Conservation (phyloP, 1,140 invertebrate genomes). For the Philopotamus ludificatus region DNA sequence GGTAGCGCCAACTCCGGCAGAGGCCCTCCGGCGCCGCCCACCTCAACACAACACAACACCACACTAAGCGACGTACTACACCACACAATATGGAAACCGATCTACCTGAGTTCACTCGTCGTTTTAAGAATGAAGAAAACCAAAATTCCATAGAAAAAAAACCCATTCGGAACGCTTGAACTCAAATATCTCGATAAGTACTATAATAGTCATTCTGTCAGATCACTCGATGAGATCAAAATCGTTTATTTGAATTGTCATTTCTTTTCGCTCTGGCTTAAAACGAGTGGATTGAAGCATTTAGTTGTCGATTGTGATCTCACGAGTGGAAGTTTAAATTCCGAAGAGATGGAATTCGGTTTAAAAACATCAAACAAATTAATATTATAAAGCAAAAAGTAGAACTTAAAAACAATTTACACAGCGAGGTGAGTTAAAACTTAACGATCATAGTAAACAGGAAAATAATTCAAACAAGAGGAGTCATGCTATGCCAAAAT, state of each 20-base stretch:
- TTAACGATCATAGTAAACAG: constrained; percentile 25
- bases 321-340: neutral
- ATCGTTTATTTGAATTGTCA: neutral
- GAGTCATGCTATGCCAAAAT: constrained; percentile 35
- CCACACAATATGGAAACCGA: constrained; percentile 1
- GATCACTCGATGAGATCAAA: neutral
- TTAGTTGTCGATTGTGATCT: neutral
- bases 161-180: neutral
- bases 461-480: constrained; percentile 30
- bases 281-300: too few relatives aligned
- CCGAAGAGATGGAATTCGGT: constrained; percentile 10
- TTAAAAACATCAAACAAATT: constrained; percentile 20
- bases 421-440: constrained; percentile 35
- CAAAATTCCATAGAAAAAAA: too few relatives aligned
- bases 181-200: neutral
- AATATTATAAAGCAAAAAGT: constrained; percentile 30
- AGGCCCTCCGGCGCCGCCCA: constrained; percentile 53
- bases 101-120: too few relatives aligned
- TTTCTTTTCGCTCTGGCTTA: too few relatives aligned
- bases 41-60: constrained; percentile 53
- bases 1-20: constrained; percentile 45
- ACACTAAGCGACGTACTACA: constrained; percentile 49
- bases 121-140: too few relatives aligned
- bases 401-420: constrained; percentile 30
- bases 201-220: neutral